Base-by-base conservation (phyloP, 2,113 vertebrate species). In the Hyperopisus bebe region DNA sequence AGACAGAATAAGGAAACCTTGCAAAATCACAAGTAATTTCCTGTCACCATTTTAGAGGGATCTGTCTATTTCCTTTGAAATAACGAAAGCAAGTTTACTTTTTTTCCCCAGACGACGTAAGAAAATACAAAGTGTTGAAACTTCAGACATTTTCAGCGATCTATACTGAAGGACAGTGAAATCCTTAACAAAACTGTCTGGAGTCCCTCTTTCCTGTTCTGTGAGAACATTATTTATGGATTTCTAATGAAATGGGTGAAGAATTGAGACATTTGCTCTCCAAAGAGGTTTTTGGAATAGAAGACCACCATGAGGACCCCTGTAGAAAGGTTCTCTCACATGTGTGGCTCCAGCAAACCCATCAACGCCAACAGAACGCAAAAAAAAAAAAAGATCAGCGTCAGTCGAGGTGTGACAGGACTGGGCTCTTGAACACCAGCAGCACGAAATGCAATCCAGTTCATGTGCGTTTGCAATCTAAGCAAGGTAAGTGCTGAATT, bases 1-100 rank as follows among this genome's bases (percentile, higher is more conserved):
- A 87, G 85, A 53, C 46, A 86, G 50, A 51, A 50, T 35, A 51
- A 35, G n/a, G n/a, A 87, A 53, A 87, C 48, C 85, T 87, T 53
- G n/a, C 47, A 51, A 51, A 51, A 87, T 87, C 85, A 35, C 21
- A 55, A 53, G 27, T 47, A 87, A 87, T 53, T 51, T 87, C 85
- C 85, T 87, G 27, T 31, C 48, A 55, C n/a, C 27, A 17, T 87
- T 87, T 51, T 47, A 86, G 85, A 39, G 50, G 27, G 74, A 80
- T 53, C 15, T 87, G 85, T 51, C 9, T 53, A 21, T 50, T 84
- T 84, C 82, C 42, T 47, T 47, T 27, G 44, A 84, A 47, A 84
- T 84, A 87, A 39, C 8, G 13, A 87, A 87, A 87, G 27, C 9
- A 35, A 86, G 85, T 53, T 47, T 5, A 21, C 82, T 21, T n/a